Percentiles rank a stretch among this genome's conserved stretches.
phyloP scores from a whole-genome alignment of 1,140 invertebrate genomes.

The Subanguina moxae region DNA sequence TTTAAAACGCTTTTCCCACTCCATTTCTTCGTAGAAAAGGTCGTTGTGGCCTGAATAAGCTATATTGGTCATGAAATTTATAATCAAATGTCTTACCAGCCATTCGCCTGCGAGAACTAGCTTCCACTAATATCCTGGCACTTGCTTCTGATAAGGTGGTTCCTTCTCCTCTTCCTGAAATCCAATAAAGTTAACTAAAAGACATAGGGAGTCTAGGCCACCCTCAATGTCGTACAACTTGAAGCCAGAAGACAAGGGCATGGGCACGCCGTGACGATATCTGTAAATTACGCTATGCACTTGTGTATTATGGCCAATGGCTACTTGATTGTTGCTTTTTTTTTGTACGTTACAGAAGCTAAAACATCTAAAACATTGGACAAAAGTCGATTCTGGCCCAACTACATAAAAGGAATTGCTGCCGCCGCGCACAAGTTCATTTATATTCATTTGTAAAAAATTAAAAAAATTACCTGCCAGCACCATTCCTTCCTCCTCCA shows the following conservation, averaged over 20 bases:
- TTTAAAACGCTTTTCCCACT: constrained; percentile 32
- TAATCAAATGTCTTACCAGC: not conserved
- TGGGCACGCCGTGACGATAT: not conserved
- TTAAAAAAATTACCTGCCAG: not conserved
- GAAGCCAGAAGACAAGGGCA: constrained; percentile 20
- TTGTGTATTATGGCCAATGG: too few relatives aligned
- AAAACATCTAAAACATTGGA: too few relatives aligned
- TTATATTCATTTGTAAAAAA: not conserved
- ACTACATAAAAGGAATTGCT: too few relatives aligned
- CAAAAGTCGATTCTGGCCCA: too few relatives aligned
- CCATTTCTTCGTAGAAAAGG: constrained; percentile 31
- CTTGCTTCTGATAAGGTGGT: constrained; percentile 25
- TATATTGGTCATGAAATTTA: too few relatives aligned
- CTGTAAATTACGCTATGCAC: too few relatives aligned
- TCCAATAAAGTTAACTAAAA: not conserved
- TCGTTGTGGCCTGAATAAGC: constrained; percentile 31
- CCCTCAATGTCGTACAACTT: constrained; percentile 45
- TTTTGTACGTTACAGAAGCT: too few relatives aligned
- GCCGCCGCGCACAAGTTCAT: too few relatives aligned
- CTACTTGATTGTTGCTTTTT: too few relatives aligned
- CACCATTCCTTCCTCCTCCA: not conserved
- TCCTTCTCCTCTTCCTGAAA: constrained; percentile 23
- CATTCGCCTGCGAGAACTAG: constrained; percentile 29
- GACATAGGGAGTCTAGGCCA: not conserved
- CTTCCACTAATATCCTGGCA: constrained; percentile 35